These are phyloP conservation scores for Arctocebus calabarensis DNA, from an alignment of 2,797 vertebrate species.

Conservation along the genomic window DNA sequence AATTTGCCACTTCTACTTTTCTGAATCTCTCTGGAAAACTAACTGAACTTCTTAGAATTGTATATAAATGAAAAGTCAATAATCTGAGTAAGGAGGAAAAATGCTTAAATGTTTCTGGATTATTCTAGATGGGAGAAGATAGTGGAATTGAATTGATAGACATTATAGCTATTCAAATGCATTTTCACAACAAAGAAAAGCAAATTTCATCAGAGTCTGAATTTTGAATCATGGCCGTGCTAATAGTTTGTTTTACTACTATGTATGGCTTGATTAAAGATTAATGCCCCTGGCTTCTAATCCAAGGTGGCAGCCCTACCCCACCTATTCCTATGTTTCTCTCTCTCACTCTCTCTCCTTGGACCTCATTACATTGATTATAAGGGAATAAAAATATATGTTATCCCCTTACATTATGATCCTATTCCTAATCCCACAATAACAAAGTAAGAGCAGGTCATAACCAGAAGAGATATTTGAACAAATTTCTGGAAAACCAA, in stretches of 20 bases:
- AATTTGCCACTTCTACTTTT: neutral
- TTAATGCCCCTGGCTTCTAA: neutral
- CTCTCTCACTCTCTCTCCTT: neutral
- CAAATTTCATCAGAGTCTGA: neutral
- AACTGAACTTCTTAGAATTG: neutral
- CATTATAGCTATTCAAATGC: neutral
- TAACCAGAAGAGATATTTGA: neutral
- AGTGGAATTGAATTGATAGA: neutral
- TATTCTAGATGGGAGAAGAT: neutral
- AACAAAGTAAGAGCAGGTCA: neutral
- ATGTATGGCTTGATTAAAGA: neutral
- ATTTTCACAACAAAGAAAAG: slow-evolving; percentile 26
- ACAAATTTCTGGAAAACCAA: neutral
- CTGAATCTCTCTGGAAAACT: neutral
- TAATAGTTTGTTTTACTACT: neutral
- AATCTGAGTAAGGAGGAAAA: neutral
- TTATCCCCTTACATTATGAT: neutral
- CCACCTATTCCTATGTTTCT: neutral
- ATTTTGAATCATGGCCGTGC: neutral
- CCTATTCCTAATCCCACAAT: neutral
- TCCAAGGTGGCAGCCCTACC: neutral
- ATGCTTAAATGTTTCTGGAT: neutral
- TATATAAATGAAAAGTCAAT: neutral
- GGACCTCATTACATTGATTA: neutral
- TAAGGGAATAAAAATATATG: neutral